Evolutionary conservation across 2,888 invertebrate genomes (phyloP).

Genomic region (Melinopterus prodromus): DNA sequence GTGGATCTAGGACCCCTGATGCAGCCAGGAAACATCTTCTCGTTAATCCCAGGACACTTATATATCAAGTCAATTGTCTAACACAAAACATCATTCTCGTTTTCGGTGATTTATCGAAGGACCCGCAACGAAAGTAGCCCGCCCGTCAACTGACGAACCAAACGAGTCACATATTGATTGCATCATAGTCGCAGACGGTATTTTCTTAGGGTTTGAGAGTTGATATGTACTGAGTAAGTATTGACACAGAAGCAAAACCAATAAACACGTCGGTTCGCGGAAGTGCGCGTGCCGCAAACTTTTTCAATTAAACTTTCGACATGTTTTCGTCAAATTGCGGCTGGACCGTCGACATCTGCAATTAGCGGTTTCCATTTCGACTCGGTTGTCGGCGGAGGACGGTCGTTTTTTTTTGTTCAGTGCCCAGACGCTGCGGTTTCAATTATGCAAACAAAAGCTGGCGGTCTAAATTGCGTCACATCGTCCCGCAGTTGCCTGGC

Average conservation of each 20-base stretch:
- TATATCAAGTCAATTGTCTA: slow-evolving; percentile 8
- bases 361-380: neutral
- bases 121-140: neutral
- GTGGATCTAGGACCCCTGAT: slow-evolving; percentile 73
- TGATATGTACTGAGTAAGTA: neutral
- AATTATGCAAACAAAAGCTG: slow-evolving; percentile 4
- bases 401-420: neutral
- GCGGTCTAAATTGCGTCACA: neutral
- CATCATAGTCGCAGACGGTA: neutral
- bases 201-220: neutral
- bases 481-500: neutral
- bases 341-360: neutral
- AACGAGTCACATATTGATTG: neutral
- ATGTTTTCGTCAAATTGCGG: neutral
- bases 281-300: neutral
- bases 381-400: neutral
- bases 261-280: neutral
- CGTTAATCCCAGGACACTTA: slow-evolving; percentile 1
- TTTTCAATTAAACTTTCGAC: neutral
- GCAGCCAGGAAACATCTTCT: slow-evolving; percentile 71
- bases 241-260: neutral
- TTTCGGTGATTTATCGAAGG: neutral
- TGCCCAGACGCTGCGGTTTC: neutral
- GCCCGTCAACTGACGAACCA: neutral
- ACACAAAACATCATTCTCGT: slow-evolving; percentile 6